Evolutionary conservation across 2,888 invertebrate genomes (phyloP), one percentile per base, ranked within the genome.

Genomic region (Heliconius charithonia): DNA sequence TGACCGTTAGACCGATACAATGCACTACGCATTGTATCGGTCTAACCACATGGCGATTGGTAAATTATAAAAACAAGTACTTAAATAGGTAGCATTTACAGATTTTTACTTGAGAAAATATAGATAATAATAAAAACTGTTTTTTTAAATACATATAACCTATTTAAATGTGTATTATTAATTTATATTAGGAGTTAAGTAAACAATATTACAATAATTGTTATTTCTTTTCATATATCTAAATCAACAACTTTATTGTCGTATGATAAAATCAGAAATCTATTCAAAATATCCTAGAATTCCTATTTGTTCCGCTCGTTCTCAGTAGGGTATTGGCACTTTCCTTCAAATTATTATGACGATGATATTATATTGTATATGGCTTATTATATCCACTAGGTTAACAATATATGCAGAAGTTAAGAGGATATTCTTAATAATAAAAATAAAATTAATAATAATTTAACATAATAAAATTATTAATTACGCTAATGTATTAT

Each of bases 321-420:
- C 94, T 79, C 94, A 91, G 94, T 93, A 90, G 94, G 94, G 85
- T 87, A 90, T 89, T 90, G 91, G 91, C 92, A 92, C 92, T 91
- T 92, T 92, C 90, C 91, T 92, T 91, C 91, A 92, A 90, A 93
- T 94, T 93, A 93, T 92, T 90, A 93, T 93, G 93, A 91, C 88
- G 84, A 77, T 75, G 82, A 83, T 83, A 82, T 83, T 80, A 83
- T 79, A 81, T 65, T 81, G 72, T 67, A 76, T 81, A 81, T 82
- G 82, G 80, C 82, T 74, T 79, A 81, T 82, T 76, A 73, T 76
- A 59, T 80, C 75, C 56, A 79, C 45, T 81, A 84, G 84, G 85
- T 82, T 86, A 71, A 83, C 87, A 86, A 87, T 83, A 19, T 32
- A 70, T 82, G 4, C n/a, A n/a, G 12, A 27, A 63, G 22, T 59